A percentile compares a stretch with the other conserved stretches of the same genome.
These are phyloP conservation scores for Amazona guildingii DNA, from an alignment of 2,113 vertebrate species.

Conservation along the genomic window DNA sequence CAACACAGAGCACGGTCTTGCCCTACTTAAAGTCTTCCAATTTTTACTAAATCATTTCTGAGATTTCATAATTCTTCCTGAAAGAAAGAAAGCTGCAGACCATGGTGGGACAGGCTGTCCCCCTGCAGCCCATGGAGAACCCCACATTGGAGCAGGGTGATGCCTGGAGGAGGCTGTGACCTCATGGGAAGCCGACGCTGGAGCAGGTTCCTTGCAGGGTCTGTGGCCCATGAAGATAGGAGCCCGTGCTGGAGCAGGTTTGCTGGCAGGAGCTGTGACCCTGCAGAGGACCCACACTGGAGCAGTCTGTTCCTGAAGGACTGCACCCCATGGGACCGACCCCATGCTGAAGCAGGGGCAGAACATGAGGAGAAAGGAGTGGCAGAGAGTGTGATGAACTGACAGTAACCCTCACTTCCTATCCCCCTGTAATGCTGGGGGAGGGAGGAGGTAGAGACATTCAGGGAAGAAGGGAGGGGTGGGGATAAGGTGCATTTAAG, in stretches of 20 bases:
- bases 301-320: not conserved
- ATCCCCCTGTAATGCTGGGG: not conserved
- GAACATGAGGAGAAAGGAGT: not conserved
- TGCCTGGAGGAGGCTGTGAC: not conserved
- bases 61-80: not conserved
- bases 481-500: not conserved
- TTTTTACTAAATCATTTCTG: not conserved
- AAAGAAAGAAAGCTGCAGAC: not conserved
- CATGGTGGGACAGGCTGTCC: not conserved
- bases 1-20: not conserved
- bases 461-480: not conserved
- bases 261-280: not conserved
- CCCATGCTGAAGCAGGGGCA: too few relatives aligned
- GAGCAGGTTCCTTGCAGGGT: not conserved
- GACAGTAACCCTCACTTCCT: not conserved
- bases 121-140: not conserved
- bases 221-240: not conserved
- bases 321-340: not conserved
- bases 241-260: not conserved
- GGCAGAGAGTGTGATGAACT: not conserved
- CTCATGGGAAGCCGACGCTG: rapidly evolving
- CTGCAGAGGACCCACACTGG: rapidly evolving
- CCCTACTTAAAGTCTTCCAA: not conserved
- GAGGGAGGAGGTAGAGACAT: not conserved
- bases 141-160: not conserved